Percentiles rank a stretch among this genome's conserved stretches.
phyloP scores from a whole-genome alignment of 64 coral and sea anemone species.

The Stichodactyla mertensii region DNA sequence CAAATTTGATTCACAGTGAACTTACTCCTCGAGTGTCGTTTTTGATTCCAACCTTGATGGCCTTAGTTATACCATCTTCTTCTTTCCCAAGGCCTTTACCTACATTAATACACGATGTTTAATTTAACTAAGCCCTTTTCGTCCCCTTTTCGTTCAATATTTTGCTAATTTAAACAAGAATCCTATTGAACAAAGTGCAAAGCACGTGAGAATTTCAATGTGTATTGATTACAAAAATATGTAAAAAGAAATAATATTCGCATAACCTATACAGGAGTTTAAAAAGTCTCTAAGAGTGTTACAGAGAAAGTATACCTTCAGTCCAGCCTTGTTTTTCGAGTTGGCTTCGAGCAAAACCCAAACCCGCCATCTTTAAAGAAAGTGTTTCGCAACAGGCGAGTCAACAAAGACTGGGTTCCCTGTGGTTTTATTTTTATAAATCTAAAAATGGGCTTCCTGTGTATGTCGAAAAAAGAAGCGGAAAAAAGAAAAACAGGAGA shows the following conservation, averaged over 20 bases:
- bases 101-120: background rate
- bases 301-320: conserved; percentile 52
- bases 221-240: background rate
- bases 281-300: background rate
- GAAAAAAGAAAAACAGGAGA: too few species aligned
- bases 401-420: background rate
- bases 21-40: conserved; percentile 81
- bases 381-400: background rate
- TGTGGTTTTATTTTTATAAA: background rate
- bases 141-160: background rate
- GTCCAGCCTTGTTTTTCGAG: conserved; percentile 88
- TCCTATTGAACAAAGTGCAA: too few species aligned
- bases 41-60: conserved; percentile 96
- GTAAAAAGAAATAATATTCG: too few species aligned
- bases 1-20: background rate
- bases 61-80: conserved; percentile 79
- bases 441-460: background rate
- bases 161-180: too few species aligned
- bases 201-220: background rate
- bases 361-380: conserved; percentile 47
- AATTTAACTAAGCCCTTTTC: background rate
- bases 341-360: conserved; percentile 70
- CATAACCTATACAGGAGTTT: background rate
- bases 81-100: conserved; percentile 98
- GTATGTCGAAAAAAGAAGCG: too few species aligned